These are phyloP conservation scores for Azorinus chamasolen DNA, from an alignment of 2,888 invertebrate species.

Conservation along the genomic window DNA sequence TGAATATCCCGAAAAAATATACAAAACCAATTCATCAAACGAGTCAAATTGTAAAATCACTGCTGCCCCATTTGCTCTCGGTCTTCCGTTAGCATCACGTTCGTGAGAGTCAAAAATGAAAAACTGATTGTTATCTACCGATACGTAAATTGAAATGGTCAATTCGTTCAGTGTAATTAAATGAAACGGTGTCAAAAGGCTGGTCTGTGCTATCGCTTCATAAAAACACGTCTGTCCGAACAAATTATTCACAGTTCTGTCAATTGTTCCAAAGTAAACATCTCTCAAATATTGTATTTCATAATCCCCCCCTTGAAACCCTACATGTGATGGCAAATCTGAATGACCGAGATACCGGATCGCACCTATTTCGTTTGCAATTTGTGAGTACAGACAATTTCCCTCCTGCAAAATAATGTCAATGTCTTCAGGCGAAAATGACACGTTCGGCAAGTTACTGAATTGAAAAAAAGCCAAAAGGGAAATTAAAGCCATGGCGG, in stretches of 20 bases:
- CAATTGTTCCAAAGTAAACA: conserved; percentile 37
- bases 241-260: not conserved
- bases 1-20: not conserved
- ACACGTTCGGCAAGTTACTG: not conserved
- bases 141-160: conserved; percentile 9
- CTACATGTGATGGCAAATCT: conserved; percentile 12
- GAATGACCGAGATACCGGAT: conserved; percentile 15
- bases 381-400: conserved; percentile 4
- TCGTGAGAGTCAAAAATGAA: conserved; percentile 25
- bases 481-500: conserved; percentile 26
- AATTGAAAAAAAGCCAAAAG: conserved; percentile 12
- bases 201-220: conserved; percentile 10
- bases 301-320: not conserved
- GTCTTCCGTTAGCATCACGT: not conserved
- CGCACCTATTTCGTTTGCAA: not conserved
- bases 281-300: conserved; percentile 13
- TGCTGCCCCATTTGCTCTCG: conserved; percentile 2
- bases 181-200: conserved; percentile 1
- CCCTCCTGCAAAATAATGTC: conserved; percentile 13
- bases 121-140: not conserved
- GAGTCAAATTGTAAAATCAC: conserved; percentile 18
- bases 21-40: conserved; percentile 9
- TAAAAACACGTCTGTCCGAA: conserved; percentile 17
- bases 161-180: conserved; percentile 28
- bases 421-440: conserved; percentile 2